Base-by-base conservation (phyloP, 2,113 vertebrate species). In the Pterocles gutturalis region DNA sequence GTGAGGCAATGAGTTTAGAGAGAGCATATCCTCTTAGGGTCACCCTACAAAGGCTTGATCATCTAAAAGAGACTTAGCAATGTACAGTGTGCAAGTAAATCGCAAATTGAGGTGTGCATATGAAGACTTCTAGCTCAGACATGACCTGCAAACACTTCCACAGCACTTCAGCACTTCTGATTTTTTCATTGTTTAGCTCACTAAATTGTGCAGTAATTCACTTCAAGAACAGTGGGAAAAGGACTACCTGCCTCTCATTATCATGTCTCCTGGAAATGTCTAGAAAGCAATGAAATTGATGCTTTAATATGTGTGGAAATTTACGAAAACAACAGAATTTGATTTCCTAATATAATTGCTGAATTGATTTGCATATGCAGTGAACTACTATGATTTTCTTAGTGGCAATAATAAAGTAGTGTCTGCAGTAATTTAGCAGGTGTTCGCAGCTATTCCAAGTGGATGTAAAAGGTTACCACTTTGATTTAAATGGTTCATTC, bases 401-500 rank as follows among this genome's bases (percentile, higher is more conserved):
- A 65, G 83, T 75, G 95, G 76, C 72, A 91, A 77, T 93, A 96
- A 97, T 93, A 79, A 92, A 90, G 64, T 58, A 83, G 43, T 75
- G 76, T 81, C 94, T 95, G 86, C 84, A 93, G 93, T 89, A 93
- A 94, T 97, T 96, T 86, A 93, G 55, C 96, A 97, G 97, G 79
- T 95, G 96, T 92, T 97, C 90, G 72, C 48, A 95, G 80, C 76
- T 91, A 71, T 92, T 96, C 69, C 8, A 26, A 81, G 22, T 45
- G 34, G 55, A 92, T 78, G 80, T 55, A 93, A 93, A 96, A 97
- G 94, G 96, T 94, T 94, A 96, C 83, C 31, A 34, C 72, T 93
- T 94, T 89, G 90, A 97, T 95, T 97, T 94, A 96, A 94, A 96
- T 95, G 75, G 66, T 86, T 91, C 87, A 69, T 83, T 96, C 91